phyloP scores from a whole-genome alignment of 1,140 invertebrate species.

The Bathynomus jamesi region DNA sequence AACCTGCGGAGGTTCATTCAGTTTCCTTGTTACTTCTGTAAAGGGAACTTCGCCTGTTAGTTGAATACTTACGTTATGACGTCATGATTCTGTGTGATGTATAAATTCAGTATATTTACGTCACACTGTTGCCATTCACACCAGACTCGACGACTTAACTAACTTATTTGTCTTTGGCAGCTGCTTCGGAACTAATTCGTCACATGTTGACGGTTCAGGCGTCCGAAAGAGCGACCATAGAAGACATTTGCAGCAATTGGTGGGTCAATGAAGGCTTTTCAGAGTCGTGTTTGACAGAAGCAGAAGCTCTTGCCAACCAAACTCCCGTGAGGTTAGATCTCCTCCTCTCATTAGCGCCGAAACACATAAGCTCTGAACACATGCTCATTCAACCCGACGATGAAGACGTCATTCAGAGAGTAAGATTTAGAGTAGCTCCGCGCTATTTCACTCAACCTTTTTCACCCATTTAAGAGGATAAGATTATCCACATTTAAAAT shows the following conservation, averaged over 20 bases:
- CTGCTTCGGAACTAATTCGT: conserved; percentile 85
- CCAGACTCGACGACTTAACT: too few relatives aligned
- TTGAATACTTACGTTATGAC: too few relatives aligned
- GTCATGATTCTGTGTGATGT: too few relatives aligned
- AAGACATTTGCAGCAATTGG: conserved; percentile 89
- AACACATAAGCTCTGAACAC: conserved; percentile 37
- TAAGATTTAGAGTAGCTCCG: too few relatives aligned
- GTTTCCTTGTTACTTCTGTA: too few relatives aligned
- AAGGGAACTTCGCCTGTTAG: too few relatives aligned
- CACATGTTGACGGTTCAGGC: conserved; percentile 91
- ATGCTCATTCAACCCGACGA: conserved; percentile 37
- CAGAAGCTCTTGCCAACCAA: conserved; percentile 78
- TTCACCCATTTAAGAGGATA: too few relatives aligned
- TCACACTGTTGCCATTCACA: too few relatives aligned
- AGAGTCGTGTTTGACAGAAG: conserved; percentile 71
- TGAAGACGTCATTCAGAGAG: conserved; percentile 16
- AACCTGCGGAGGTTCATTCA: too few relatives aligned
- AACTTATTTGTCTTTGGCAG: conserved; percentile 48
- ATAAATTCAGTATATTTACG: too few relatives aligned
- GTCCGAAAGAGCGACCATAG: conserved; percentile 76
- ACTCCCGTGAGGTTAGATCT: conserved; percentile 81
- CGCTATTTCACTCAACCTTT: too few relatives aligned
- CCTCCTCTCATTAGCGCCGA: conserved; percentile 70
- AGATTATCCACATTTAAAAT: too few relatives aligned
- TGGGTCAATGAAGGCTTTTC: conserved; percentile 81